phyloP scores from a whole-genome alignment of 2,113 vertebrate genomes.

The Hypocryptadius cinnamomeus region DNA sequence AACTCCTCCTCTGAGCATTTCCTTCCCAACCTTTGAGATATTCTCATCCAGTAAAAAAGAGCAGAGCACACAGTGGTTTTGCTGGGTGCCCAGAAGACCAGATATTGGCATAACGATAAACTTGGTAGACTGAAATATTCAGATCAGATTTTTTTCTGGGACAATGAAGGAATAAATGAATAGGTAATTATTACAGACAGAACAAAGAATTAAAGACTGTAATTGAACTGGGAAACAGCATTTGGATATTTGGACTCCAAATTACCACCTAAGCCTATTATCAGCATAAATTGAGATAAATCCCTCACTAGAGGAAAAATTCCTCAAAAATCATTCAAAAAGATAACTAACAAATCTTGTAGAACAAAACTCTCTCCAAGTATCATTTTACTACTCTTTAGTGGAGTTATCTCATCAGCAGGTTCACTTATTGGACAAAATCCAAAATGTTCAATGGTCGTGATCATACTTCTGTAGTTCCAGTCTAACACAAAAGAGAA shows the following conservation, averaged over 20 bases:
- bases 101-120: not conserved
- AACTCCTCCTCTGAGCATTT: not conserved
- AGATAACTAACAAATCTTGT: not conserved
- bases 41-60: not conserved
- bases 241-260: not conserved
- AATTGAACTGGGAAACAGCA: not conserved
- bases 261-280: constrained; percentile 8
- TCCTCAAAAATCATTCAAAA: constrained; percentile 5
- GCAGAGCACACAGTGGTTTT: not conserved
- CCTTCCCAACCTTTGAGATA: not conserved
- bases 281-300: constrained; percentile 13
- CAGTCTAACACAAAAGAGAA: not conserved
- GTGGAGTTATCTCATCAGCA: not conserved
- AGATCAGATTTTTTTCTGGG: not conserved
- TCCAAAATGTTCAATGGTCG: not conserved
- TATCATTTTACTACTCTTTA: not conserved
- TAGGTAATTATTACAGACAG: not conserved
- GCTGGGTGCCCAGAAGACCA: not conserved
- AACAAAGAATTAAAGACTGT: not conserved
- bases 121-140: not conserved
- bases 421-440: not conserved
- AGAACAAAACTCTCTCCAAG: not conserved
- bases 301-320: not conserved
- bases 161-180: not conserved
- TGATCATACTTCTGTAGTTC: not conserved